These are phyloP conservation scores for Zaprionus obscuricornis DNA, from an alignment of 2,888 invertebrate species.

Conservation along the genomic window DNA sequence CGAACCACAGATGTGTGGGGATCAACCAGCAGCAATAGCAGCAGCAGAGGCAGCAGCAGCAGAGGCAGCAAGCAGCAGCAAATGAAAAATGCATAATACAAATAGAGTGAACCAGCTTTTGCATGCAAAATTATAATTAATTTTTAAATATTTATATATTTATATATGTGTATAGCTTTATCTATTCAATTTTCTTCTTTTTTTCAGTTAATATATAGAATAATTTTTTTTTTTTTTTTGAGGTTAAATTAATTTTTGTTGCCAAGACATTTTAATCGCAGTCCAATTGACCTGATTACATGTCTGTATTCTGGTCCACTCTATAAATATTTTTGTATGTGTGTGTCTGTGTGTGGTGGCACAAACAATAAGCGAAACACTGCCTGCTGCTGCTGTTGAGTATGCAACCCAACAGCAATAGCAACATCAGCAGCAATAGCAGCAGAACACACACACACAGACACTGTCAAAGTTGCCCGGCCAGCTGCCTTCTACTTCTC, in stretches of 20 bases:
- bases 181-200: too few relatives aligned
- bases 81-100: constrained; percentile 57
- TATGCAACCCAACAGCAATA: constrained; percentile 42
- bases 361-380: constrained; percentile 58
- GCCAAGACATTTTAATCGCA: too few relatives aligned
- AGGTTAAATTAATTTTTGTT: too few relatives aligned
- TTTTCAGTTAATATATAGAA: too few relatives aligned
- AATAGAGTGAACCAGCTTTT: constrained; percentile 48
- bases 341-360: constrained; percentile 44
- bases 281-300: constrained; percentile 74
- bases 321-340: constrained; percentile 75
- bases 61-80: constrained; percentile 26
- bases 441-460: constrained; percentile 27
- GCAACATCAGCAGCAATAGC: constrained; percentile 47
- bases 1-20: constrained; percentile 70
- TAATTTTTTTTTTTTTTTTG: too few relatives aligned
- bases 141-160: too few relatives aligned
- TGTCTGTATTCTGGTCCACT: constrained; percentile 54
- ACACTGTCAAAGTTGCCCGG: constrained; percentile 41
- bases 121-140: too few relatives aligned
- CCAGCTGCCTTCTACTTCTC: constrained; percentile 26
- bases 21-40: too few relatives aligned
- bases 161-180: too few relatives aligned
- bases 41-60: not conserved
- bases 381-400: constrained; percentile 40